phyloP scores from a whole-genome alignment of 2,113 vertebrate species.

The Mesitornis unicolor region DNA sequence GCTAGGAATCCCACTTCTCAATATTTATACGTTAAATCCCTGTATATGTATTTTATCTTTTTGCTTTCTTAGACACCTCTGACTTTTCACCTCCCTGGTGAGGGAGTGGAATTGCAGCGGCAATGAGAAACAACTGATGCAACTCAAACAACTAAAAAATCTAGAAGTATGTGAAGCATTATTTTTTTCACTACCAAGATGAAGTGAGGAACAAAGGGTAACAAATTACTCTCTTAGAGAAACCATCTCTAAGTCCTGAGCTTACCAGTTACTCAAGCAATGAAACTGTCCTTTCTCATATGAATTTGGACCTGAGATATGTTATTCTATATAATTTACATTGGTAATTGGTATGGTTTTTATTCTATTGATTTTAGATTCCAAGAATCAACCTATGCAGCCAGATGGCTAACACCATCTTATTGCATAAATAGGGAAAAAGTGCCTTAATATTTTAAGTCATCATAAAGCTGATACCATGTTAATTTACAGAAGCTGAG shows the following conservation, averaged over 20 bases:
- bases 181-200: neutral
- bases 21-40: neutral
- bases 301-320: neutral
- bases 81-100: neutral
- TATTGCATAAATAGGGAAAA: neutral
- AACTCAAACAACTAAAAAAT: neutral
- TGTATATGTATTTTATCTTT: neutral
- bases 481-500: neutral
- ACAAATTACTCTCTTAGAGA: neutral
- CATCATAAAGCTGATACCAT: neutral
- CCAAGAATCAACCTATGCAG: neutral
- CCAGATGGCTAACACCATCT: neutral
- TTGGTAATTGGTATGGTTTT: neutral
- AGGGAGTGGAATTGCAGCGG: neutral
- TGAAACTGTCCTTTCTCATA: neutral
- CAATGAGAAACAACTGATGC: neutral
- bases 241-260: neutral
- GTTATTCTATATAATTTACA: neutral
- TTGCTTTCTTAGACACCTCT: neutral
- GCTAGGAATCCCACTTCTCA: neutral
- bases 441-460: neutral
- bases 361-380: neutral
- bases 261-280: neutral
- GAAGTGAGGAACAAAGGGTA: neutral
- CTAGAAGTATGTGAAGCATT: neutral